Conservation (phyloP, 2,797 vertebrate genomes). For the Melanotaenia maccullochi region DNA sequence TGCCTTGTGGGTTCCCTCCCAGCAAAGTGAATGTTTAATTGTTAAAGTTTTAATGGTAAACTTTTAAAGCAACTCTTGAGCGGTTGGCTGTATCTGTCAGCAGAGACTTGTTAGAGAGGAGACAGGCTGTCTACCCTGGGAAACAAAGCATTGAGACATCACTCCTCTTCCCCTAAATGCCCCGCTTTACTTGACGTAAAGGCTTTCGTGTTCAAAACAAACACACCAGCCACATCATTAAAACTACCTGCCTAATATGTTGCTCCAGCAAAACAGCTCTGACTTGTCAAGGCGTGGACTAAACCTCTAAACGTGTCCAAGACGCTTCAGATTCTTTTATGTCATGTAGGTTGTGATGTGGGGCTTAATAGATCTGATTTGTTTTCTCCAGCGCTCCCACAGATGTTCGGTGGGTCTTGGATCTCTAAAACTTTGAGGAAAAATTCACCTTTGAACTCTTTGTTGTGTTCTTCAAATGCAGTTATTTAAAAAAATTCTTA, state of each 20-base stretch:
- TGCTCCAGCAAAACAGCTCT: neutral
- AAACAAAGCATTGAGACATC: constrained; percentile 26
- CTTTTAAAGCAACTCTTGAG: neutral
- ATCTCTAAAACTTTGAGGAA: neutral
- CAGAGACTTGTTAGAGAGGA: constrained; percentile 58
- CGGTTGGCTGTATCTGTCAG: constrained; percentile 50
- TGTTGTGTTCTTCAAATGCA: neutral
- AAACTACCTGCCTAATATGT: neutral
- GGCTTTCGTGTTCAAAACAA: neutral
- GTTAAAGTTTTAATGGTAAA: neutral
- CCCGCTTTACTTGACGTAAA: neutral
- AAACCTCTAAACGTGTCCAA: neutral
- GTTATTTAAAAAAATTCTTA: too few relatives aligned
- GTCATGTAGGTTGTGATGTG: neutral
- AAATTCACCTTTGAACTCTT: neutral
- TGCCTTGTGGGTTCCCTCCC: neutral
- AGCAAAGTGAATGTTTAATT: neutral
- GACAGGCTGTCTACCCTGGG: constrained; percentile 24
- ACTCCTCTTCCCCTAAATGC: neutral
- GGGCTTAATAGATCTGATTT: neutral
- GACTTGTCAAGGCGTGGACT: neutral
- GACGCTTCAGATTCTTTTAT: neutral
- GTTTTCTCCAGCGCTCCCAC: neutral
- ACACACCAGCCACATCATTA: neutral
- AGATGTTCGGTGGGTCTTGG: neutral